phyloP scores from a whole-genome alignment of 2,113 vertebrate genomes.

The Acanthisitta chloris region DNA sequence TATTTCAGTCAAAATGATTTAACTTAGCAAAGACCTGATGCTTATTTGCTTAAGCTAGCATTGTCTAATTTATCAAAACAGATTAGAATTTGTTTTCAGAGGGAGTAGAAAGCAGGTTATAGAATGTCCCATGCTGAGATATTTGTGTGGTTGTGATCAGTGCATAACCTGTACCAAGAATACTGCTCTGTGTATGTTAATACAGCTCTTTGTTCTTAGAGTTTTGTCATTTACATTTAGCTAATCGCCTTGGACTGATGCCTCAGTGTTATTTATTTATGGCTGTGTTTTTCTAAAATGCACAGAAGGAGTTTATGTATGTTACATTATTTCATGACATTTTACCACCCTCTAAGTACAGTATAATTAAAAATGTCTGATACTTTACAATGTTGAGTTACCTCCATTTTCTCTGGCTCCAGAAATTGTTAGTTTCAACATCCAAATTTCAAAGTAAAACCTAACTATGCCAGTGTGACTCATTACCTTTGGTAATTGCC shows the following conservation, averaged over 20 bases:
- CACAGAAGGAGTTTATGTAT: not conserved
- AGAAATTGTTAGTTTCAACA: not conserved
- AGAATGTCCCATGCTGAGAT: rapidly evolving
- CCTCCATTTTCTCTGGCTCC: not conserved
- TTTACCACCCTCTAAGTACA: not conserved
- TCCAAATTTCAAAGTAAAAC: not conserved
- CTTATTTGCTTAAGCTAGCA: not conserved
- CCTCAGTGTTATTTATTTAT: not conserved
- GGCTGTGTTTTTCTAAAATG: not conserved
- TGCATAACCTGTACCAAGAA: not conserved
- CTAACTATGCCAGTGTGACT: not conserved
- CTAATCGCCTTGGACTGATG: not conserved
- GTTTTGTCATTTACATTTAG: not conserved
- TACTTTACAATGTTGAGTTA: not conserved
- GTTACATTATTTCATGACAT: not conserved
- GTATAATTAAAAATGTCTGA: not conserved
- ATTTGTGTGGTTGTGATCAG: not conserved
- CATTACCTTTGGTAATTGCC: not conserved
- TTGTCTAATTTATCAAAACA: not conserved
- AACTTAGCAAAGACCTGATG: not conserved
- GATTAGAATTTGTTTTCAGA: not conserved
- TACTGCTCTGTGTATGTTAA: not conserved
- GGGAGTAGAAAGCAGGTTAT: not conserved
- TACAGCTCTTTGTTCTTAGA: not conserved
- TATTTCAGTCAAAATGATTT: not conserved